phyloP scores from a whole-genome alignment of 2,113 vertebrate genomes.

The Percina caprodes region DNA sequence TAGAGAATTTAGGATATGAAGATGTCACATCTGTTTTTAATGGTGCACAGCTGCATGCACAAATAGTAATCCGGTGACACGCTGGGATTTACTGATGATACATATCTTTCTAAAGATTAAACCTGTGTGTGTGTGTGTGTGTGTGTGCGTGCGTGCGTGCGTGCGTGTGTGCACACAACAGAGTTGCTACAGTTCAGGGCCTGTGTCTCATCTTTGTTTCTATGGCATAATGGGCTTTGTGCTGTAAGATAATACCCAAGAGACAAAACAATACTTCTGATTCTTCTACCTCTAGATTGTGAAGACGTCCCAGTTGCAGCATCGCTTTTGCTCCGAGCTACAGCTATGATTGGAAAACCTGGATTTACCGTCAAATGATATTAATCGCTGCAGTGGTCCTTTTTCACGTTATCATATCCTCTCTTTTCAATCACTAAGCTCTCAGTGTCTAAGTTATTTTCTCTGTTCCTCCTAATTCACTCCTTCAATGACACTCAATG shows the following conservation, averaged over 20 bases:
- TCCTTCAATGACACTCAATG: constrained; percentile 33
- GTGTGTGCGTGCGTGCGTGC: constrained; percentile 35
- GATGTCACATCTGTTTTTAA: constrained; percentile 81
- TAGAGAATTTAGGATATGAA: constrained; percentile 70
- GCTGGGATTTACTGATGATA: constrained; percentile 82
- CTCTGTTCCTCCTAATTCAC: constrained; percentile 38
- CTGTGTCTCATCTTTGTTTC: constrained; percentile 75
- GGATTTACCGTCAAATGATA: constrained; percentile 76
- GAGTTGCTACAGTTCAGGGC: constrained; percentile 62
- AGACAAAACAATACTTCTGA: constrained; percentile 80
- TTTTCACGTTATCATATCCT: constrained; percentile 51
- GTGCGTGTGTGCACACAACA: constrained; percentile 21
- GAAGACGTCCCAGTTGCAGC: constrained; percentile 75
- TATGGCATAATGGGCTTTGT: constrained; percentile 82
- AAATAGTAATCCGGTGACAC: constrained; percentile 75
- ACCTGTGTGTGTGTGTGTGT: constrained; percentile 30
- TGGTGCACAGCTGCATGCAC: constrained; percentile 74
- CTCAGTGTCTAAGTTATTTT: constrained; percentile 52
- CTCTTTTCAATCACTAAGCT: constrained; percentile 52
- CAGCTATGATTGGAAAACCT: constrained; percentile 72
- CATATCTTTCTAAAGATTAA: constrained; percentile 83
- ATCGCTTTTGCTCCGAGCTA: constrained; percentile 60
- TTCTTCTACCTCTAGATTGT: constrained; percentile 78
- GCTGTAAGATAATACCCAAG: constrained; percentile 85
- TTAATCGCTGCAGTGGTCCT: constrained; percentile 64